Evolutionary conservation across 2,888 invertebrate species (phyloP), one percentile per base, ranked within the genome.

Genomic region (Thecophora atra): DNA sequence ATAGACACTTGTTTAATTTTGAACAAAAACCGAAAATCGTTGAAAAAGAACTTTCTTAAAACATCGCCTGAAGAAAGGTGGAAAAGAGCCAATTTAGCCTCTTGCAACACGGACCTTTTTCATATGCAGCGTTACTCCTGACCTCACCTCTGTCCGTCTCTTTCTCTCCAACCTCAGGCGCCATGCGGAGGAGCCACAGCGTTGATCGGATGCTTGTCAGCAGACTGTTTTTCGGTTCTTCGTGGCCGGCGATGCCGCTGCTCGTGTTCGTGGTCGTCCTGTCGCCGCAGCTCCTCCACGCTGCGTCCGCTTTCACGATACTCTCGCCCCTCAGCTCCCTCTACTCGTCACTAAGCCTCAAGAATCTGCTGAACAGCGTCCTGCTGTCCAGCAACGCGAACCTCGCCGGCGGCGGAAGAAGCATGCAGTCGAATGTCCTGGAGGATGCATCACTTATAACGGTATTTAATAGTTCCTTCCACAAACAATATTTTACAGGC

Each of bases 391-490:
- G 85, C 72, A 85, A 83, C 73, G 82, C 81, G 58, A 85, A 83
- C 72, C 75, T 85, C 73, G 81, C 84, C 58, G 85, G 85, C 71
- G 82, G 83, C 28, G 85, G 85, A n/a, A 78, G 85, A 30, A 84
- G 83, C 72, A 78, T 85, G 26, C 85, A 85, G 74, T 84, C 84
- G 1, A 83, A 85, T 76, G 81, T 85, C 47, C 81, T 85, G 56
- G 85, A 85, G 75, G 85, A 85, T 81, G 85, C 85, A 63, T 82
- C 84, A 4, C 78, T 85, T 75, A 84, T 85, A 79, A 85, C 85
- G 81, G 85, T 85, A 81, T 82, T 73, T n/a, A 21, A 21, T 0
- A 13, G 1, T 11, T 7, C 4, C 1, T 54, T 8, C 15, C 13
- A 11, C 21, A 11, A 21, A 11, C 7, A 37, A 8, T 37, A 2